Conservation (phyloP, 2,113 vertebrate species). For the Mobula birostris region DNA sequence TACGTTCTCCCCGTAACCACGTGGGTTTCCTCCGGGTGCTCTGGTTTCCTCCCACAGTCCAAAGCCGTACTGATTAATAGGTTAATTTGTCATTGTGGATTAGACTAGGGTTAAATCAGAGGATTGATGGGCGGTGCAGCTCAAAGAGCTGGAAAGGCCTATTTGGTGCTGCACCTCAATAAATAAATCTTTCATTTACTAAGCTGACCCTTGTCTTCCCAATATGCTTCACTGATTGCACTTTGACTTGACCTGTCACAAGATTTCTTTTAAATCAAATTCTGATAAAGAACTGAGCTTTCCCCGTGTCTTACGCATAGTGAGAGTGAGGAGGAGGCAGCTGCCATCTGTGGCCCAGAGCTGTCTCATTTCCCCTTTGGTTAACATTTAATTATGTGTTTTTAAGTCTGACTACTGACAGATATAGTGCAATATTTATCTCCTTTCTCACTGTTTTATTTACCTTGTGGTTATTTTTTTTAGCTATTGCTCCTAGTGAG, state of each 20-base stretch:
- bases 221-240: background rate
- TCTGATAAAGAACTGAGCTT: background rate
- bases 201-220: background rate
- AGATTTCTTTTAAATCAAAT: background rate
- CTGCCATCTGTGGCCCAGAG: too few relatives aligned
- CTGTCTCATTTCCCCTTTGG: too few relatives aligned
- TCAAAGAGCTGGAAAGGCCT: too few relatives aligned
- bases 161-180: too few relatives aligned
- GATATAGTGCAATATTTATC: background rate
- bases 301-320: background rate
- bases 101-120: too few relatives aligned
- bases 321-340: background rate
- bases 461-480: background rate
- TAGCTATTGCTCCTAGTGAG: background rate
- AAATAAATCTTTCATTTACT: background rate
- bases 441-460: background rate
- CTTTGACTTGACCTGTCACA: background rate
- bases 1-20: too few relatives aligned
- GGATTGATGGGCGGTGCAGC: too few relatives aligned
- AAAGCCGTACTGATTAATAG: too few relatives aligned
- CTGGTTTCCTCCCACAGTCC: too few relatives aligned
- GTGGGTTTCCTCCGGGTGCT: too few relatives aligned
- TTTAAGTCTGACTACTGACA: background rate
- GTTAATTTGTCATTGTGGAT: too few relatives aligned
- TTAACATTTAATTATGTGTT: background rate